These are phyloP conservation scores for Microcaecilia unicolor DNA, from an alignment of 2,797 vertebrate genomes.

Conservation along the genomic window DNA sequence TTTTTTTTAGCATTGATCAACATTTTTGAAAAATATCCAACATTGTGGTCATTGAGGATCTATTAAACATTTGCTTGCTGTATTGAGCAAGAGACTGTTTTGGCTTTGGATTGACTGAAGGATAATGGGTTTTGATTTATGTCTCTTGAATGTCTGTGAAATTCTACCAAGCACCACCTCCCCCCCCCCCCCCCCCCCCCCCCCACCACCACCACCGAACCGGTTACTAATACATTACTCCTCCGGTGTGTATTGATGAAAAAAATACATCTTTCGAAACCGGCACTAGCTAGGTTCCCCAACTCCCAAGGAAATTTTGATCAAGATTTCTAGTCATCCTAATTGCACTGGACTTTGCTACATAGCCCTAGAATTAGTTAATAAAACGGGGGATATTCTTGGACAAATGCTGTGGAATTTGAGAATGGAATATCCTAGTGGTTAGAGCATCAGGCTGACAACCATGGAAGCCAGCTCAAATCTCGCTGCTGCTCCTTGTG, in stretches of 20 bases:
- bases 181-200: no score
- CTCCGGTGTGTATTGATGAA: conserved; percentile 26
- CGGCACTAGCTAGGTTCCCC: conserved; percentile 27
- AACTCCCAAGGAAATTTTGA: conserved; percentile 21
- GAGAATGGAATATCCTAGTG: no score
- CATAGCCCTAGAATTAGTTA: no score
- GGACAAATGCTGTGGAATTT: no score
- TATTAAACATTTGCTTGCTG: conserved; percentile 38
- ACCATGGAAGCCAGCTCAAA: no score
- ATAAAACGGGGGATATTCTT: no score
- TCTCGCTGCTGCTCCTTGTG: no score
- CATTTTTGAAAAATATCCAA: conserved; percentile 41
- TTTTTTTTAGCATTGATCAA: conserved; percentile 18
- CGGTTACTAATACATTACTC: conserved; percentile 40
- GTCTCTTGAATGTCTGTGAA: conserved; percentile 39
- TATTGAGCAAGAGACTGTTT: conserved; percentile 48
- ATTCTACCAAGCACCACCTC: conserved; percentile 29
- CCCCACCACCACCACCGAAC: conserved; percentile 17
- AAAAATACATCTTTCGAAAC: conserved; percentile 39
- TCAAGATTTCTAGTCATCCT: conserved; percentile 33
- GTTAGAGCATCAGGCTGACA: no score
- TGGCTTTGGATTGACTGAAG: conserved; percentile 49
- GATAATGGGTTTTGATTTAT: conserved; percentile 65
- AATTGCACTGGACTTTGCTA: conserved; percentile 24
- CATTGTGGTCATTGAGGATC: conserved; percentile 35